Percentiles rank a stretch among this genome's conserved stretches.
phyloP scores from a whole-genome alignment of 1,140 invertebrate species.

The Drosophila murphyi region DNA sequence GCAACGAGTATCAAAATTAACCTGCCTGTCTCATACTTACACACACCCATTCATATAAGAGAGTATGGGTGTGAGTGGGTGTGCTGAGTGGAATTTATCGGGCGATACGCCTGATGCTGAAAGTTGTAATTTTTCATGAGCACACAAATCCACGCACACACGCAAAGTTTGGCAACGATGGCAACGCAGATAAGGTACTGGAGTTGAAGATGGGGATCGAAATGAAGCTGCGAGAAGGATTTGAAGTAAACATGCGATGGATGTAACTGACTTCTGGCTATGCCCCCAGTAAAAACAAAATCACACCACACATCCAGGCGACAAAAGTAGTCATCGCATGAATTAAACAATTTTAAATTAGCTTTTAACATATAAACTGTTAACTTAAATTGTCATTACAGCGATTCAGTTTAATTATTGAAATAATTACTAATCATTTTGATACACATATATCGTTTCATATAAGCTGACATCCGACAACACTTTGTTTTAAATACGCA shows the following conservation, averaged over 20 bases:
- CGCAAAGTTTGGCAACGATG: constrained; percentile 20
- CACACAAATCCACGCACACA: constrained; percentile 25
- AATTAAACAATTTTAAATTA: too few species aligned
- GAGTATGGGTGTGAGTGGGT: constrained; percentile 13
- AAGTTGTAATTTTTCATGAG: constrained; percentile 80
- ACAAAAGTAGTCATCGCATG: constrained; percentile 34
- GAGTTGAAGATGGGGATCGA: constrained; percentile 33
- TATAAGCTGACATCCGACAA: too few species aligned
- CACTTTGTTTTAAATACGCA: too few species aligned
- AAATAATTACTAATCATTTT: too few species aligned
- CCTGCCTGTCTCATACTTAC: constrained; percentile 44
- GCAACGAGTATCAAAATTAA: constrained; percentile 80
- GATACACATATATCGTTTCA: too few species aligned
- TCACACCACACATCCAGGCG: constrained; percentile 28
- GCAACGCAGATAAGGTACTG: constrained; percentile 5
- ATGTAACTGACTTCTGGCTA: constrained; percentile 31
- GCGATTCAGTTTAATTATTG: too few species aligned
- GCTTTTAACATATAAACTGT: too few species aligned
- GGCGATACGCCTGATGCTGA: constrained; percentile 76
- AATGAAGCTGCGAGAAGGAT: constrained; percentile 38
- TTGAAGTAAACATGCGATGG: constrained; percentile 34
- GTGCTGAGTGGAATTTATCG: constrained; percentile 64
- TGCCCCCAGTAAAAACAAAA: background rate
- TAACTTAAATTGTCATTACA: too few species aligned
- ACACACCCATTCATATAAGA: background rate